Base-by-base conservation (phyloP, 37 sponge, comb jelly and placozoan species). In the Lycopodina hypogea region DNA sequence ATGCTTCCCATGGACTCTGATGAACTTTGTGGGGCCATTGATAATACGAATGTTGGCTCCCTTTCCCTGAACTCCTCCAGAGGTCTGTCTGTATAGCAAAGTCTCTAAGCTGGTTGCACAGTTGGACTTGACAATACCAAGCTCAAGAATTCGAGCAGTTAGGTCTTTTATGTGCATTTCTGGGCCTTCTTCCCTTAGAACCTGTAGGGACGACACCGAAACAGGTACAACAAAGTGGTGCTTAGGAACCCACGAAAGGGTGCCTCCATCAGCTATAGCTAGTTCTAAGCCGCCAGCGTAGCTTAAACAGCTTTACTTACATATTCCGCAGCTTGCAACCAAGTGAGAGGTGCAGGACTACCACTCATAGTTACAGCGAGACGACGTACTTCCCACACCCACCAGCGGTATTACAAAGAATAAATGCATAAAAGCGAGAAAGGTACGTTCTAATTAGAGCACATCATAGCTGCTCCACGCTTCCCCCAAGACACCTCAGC, bases 81-180 rank as follows among this genome's bases (percentile, higher is more conserved):
- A 77, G 7, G 84, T 84, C 58, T 87, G 88, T 28, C 88, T 34
- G 57, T 87, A 87, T 26, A 87, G 83, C 17, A 87, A 73, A 35
- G 88, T 87, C 70, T 87, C 88, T 34, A 87, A 64, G 32, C 88
- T 87, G n/a, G 88, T 87, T 50, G 61, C 81, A 51, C 88, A 87
- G 37, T 42, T 81, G 56, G 88, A 87, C 63, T 81, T 87, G 66
- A 87, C 88, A 29, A 87, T 87, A 0, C 78, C 78, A 32, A 77
- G 78, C 65, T 81, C 76, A 48, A 87, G 34, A n/a, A 87, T 77
- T 6, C 82, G 58, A 26, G 34, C 23, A 17, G 88, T 87, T 38
- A 87, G 76, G 38, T 87, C 88, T 23, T 71, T 58, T 2, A 87
- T 87, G 72, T 87, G 88, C 83, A 87, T 81, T 50, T 76, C 83